Evolutionary conservation across 2,888 invertebrate species (phyloP).

Genomic region (Troides aeacus): DNA sequence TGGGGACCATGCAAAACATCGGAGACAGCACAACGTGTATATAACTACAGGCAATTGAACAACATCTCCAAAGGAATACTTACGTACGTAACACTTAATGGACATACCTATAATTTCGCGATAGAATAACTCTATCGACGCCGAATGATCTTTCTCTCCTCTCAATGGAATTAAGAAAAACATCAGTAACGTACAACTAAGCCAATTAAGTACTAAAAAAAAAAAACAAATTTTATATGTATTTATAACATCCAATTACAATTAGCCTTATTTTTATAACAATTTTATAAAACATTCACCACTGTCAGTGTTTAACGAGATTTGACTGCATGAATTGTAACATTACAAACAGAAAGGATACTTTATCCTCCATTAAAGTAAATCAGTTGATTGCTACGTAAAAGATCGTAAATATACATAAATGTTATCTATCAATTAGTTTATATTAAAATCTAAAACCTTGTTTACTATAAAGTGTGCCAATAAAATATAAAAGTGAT

Average conservation of each 20-base stretch:
- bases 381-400: constrained; percentile 36
- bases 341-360: constrained; percentile 41
- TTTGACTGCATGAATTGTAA: constrained; percentile 79
- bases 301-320: constrained; percentile 82
- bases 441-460: constrained; percentile 53
- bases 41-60: constrained; percentile 46
- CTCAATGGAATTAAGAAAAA: constrained; percentile 27
- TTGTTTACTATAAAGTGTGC: constrained; percentile 61
- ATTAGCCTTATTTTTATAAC: constrained; percentile 29
- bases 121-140: constrained; percentile 30
- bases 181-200: constrained; percentile 39
- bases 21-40: constrained; percentile 50
- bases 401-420: constrained; percentile 40
- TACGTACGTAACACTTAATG: constrained; percentile 44
- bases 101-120: constrained; percentile 26
- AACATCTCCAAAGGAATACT: constrained; percentile 66
- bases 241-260: constrained; percentile 20
- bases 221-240: constrained; percentile 11
- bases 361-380: constrained; percentile 30
- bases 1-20: constrained; percentile 44
- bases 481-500: constrained; percentile 68
- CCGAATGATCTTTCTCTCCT: constrained; percentile 68
- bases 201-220: constrained; percentile 31
- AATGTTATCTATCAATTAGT: constrained; percentile 47
- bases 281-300: constrained; percentile 25